phyloP scores from a whole-genome alignment of 1,140 invertebrate species.

The Brachystomella parvula region DNA sequence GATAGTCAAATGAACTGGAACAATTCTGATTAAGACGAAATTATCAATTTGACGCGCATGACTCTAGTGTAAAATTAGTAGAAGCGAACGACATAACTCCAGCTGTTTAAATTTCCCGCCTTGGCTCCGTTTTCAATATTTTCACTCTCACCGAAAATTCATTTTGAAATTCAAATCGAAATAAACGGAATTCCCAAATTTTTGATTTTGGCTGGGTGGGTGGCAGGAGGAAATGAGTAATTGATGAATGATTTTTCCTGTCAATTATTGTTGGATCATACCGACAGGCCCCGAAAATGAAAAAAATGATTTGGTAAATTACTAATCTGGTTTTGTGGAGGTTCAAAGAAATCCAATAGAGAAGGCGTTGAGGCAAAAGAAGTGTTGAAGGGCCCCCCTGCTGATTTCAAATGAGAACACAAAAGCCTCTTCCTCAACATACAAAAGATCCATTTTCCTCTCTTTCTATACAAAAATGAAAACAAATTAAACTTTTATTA shows the following conservation, averaged over 20 bases:
- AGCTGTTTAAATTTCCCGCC: not conserved
- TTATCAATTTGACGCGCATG: constrained; percentile 6
- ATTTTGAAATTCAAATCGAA: not conserved
- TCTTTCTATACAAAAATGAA: not conserved
- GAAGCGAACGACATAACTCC: not conserved
- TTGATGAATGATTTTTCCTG: not conserved
- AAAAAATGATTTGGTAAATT: not conserved
- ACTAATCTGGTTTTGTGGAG: not conserved
- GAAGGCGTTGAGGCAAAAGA: not conserved
- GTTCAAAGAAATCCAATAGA: no score
- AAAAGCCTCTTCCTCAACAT: not conserved
- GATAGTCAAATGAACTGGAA: constrained; percentile 2
- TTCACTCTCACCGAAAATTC: not conserved
- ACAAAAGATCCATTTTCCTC: not conserved
- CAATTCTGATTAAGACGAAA: not conserved
- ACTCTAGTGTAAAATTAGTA: not conserved
- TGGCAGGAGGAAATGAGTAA: no score
- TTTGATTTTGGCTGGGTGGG: not conserved
- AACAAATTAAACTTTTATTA: not conserved
- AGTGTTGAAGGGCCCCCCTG: not conserved
- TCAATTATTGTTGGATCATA: not conserved
- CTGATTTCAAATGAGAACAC: not conserved
- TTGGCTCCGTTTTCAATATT: not conserved
- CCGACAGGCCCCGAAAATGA: not conserved
- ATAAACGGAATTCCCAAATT: not conserved